phyloP scores from a whole-genome alignment of 2,797 vertebrate species.

The Euthynnus affinis region DNA sequence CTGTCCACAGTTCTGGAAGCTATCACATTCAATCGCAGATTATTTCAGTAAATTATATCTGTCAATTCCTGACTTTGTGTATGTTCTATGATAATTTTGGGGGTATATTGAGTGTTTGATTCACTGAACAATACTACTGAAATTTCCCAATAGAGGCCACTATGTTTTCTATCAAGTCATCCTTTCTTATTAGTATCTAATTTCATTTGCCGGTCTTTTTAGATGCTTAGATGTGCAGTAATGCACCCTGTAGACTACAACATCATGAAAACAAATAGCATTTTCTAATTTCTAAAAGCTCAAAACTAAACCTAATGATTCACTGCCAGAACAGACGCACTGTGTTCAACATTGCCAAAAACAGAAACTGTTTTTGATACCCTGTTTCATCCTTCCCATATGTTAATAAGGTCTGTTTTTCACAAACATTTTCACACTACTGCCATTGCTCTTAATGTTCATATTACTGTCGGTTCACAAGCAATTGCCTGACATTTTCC shows the following conservation, averaged over 20 bases:
- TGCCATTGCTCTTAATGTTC: conserved; percentile 36
- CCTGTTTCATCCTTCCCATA: conserved; percentile 71
- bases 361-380: conserved; percentile 51
- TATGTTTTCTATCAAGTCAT: conserved; percentile 83
- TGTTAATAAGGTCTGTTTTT: conserved; percentile 69
- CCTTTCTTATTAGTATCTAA: conserved; percentile 77
- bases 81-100: conserved; percentile 1
- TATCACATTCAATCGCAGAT: conserved; percentile 8
- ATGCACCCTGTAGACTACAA: conserved; percentile 49
- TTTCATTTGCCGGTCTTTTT: conserved; percentile 76
- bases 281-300: conserved; percentile 52
- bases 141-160: conserved; percentile 61
- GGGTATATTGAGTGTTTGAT: background rate
- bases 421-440: conserved; percentile 60
- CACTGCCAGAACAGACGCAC: conserved; percentile 52
- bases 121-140: conserved; percentile 56
- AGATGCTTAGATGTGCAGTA: conserved; percentile 79
- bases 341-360: conserved; percentile 55
- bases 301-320: conserved; percentile 53
- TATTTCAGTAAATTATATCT: conserved; percentile 5
- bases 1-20: background rate
- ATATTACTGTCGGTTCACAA: conserved; percentile 26
- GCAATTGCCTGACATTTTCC: background rate
- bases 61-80: conserved; percentile 20
- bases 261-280: conserved; percentile 28